These are phyloP conservation scores for Calcarius lapponicus DNA, from an alignment of 2,797 vertebrate genomes.

Conservation along the genomic window DNA sequence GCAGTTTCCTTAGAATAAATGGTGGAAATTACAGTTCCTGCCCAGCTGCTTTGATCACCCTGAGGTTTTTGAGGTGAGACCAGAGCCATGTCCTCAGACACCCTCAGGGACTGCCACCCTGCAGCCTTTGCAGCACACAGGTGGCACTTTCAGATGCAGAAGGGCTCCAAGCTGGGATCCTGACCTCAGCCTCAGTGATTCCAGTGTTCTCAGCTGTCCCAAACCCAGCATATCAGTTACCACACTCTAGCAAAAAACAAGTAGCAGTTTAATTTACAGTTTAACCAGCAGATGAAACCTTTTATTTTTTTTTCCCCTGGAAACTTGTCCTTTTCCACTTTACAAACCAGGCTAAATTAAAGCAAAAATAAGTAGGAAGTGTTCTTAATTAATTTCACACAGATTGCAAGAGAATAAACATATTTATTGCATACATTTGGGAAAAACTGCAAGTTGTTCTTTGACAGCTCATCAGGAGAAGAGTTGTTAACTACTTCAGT, in stretches of 20 bases:
- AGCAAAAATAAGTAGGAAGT: background rate
- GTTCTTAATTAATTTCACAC: conserved; percentile 5
- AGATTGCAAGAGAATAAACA: background rate
- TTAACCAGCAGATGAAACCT: background rate
- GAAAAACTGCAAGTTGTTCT: background rate
- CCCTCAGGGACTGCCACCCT: background rate
- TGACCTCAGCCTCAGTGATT: background rate
- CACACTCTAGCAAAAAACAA: background rate
- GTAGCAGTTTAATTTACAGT: background rate
- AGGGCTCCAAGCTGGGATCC: background rate
- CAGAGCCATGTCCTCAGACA: background rate
- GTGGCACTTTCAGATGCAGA: background rate
- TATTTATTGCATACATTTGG: background rate
- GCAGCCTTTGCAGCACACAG: background rate
- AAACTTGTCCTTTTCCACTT: background rate
- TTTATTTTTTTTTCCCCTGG: background rate
- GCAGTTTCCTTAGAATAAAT: background rate
- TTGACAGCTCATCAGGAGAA: conserved; percentile 13
- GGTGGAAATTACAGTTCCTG: background rate
- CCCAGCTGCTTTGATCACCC: background rate
- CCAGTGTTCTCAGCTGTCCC: background rate
- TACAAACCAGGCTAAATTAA: background rate
- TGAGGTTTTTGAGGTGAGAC: fast-evolving
- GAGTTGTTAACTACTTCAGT: background rate
- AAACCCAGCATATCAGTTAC: background rate